A percentile compares a stretch with the other conserved stretches of the same genome.
These are phyloP conservation scores for Phalanger gymnotis DNA, from an alignment of 2,797 vertebrate genomes.

Conservation along the genomic window DNA sequence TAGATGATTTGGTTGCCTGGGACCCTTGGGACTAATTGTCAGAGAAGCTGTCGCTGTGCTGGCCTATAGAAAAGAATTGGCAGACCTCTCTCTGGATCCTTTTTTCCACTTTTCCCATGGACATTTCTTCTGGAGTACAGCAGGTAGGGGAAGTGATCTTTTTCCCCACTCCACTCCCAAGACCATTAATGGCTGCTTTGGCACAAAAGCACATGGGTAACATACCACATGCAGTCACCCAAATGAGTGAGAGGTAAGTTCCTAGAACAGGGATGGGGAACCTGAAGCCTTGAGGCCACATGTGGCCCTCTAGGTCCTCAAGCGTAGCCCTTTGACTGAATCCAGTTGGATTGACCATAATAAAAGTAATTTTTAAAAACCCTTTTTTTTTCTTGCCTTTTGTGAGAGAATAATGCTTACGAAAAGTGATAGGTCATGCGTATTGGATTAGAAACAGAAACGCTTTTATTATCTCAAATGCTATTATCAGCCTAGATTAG, in stretches of 20 bases:
- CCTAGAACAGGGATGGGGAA: too few species aligned
- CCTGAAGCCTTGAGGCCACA: too few species aligned
- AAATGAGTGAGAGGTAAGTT: background rate
- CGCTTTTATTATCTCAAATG: background rate
- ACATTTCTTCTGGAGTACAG: background rate
- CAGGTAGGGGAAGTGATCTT: background rate
- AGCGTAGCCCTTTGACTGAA: too few species aligned
- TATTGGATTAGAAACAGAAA: background rate
- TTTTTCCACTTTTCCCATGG: background rate
- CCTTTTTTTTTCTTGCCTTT: background rate
- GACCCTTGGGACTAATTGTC: background rate
- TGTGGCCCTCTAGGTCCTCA: too few species aligned
- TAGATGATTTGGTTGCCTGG: background rate
- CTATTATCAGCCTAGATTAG: background rate
- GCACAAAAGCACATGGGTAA: background rate
- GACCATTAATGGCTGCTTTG: background rate
- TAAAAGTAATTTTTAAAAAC: conserved; percentile 31
- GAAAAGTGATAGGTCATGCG: background rate
- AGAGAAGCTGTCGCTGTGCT: background rate
- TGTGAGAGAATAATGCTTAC: conserved; percentile 2
- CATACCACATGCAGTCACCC: too few species aligned
- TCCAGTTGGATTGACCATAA: background rate
- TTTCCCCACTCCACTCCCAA: background rate
- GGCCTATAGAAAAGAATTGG: too few species aligned
- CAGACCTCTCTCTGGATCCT: too few species aligned